Evolutionary conservation across 2,113 vertebrate species (phyloP).

Genomic region (Melierax canorus): DNA sequence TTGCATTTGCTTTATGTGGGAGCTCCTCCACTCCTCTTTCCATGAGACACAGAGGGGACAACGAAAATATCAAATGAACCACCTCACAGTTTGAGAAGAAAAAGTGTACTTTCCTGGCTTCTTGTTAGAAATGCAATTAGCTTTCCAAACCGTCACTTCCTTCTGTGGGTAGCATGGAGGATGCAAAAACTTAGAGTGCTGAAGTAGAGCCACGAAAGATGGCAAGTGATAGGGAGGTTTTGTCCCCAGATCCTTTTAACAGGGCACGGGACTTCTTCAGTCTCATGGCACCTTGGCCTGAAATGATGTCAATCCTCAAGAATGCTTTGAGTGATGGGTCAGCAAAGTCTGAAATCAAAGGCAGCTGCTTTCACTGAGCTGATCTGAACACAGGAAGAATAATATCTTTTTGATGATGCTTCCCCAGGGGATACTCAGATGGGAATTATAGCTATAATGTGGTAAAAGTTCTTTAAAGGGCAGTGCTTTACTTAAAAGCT

Average conservation of each 20-base stretch:
- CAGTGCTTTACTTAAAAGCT: background rate
- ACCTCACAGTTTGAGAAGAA: background rate
- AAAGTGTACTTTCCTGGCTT: background rate
- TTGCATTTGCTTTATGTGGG: background rate
- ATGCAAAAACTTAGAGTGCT: background rate
- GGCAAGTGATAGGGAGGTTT: background rate
- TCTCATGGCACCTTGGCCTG: background rate
- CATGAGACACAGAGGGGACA: background rate
- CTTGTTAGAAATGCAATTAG: background rate
- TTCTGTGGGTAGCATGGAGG: background rate
- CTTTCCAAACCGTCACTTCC: background rate
- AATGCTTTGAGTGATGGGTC: background rate
- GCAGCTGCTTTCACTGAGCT: background rate
- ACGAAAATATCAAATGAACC: background rate
- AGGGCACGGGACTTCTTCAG: background rate
- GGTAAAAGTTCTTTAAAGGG: background rate
- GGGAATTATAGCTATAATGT: background rate
- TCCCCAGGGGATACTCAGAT: background rate
- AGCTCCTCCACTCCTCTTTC: background rate
- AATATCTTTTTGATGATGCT: background rate
- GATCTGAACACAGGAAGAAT: background rate
- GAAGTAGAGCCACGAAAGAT: background rate
- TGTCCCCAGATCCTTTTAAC: background rate
- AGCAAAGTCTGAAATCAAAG: background rate
- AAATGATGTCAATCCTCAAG: background rate